These are phyloP conservation scores for Rhinoptilus africanus DNA, from an alignment of 2,113 vertebrate species.

Conservation along the genomic window DNA sequence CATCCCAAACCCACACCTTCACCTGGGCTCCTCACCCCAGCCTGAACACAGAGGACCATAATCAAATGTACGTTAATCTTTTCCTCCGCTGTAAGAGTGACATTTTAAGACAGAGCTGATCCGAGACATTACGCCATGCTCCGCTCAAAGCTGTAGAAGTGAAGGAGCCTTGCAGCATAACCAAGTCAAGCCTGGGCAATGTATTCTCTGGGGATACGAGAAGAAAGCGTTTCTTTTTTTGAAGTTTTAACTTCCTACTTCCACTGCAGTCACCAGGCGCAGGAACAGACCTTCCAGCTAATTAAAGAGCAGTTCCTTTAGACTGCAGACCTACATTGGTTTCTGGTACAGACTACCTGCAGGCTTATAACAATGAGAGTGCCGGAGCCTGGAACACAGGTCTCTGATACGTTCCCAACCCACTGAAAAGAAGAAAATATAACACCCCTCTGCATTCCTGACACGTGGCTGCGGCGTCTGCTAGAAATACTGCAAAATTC, in stretches of 20 bases:
- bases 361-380: neutral
- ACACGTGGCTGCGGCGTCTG: neutral
- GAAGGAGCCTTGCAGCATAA: neutral
- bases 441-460: neutral
- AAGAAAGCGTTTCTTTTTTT: neutral
- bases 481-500: neutral
- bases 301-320: neutral
- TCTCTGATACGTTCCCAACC: neutral
- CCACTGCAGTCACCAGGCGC: neutral
- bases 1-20: neutral
- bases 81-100: neutral
- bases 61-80: neutral
- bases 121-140: neutral
- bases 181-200: neutral
- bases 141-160: neutral
- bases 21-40: neutral
- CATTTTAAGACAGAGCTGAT: neutral
- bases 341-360: neutral
- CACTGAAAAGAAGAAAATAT: neutral
- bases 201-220: rapidly evolving
- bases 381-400: neutral
- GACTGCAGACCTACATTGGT: neutral
- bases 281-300: neutral
- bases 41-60: neutral
- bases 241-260: neutral